phyloP scores from a whole-genome alignment of 2,113 vertebrate species.

The Alaudala cheleensis region DNA sequence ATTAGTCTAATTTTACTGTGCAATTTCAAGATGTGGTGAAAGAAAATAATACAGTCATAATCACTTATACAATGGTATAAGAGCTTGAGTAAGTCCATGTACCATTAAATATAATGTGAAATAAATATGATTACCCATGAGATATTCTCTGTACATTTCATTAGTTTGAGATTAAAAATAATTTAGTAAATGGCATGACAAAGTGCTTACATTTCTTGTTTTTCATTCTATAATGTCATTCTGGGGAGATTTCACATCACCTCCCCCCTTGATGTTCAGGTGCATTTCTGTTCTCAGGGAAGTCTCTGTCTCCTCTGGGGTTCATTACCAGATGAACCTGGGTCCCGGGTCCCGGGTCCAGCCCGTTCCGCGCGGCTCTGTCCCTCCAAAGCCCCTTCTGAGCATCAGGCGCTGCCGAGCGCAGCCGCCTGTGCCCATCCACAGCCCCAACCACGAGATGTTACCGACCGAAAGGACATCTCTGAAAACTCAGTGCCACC shows the following conservation, averaged over 20 bases:
- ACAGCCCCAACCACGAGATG: accelerated
- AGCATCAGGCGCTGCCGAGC: no score
- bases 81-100: background rate
- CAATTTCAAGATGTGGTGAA: background rate
- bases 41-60: background rate
- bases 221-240: background rate
- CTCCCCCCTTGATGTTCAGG: no score
- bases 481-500: background rate
- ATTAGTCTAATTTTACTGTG: slow-evolving; percentile 14
- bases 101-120: background rate
- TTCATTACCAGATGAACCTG: no score
- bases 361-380: accelerated
- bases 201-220: background rate
- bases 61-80: background rate
- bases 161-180: background rate
- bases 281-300: background rate
- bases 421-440: accelerated
- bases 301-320: background rate
- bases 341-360: background rate
- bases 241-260: background rate
- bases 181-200: background rate
- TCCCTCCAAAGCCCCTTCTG: background rate
- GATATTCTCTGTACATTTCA: background rate
- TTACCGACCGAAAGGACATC: accelerated
- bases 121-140: background rate